phyloP scores from a whole-genome alignment of 53 echinoderm and acorn worm species.

The Antedon mediterranea region DNA sequence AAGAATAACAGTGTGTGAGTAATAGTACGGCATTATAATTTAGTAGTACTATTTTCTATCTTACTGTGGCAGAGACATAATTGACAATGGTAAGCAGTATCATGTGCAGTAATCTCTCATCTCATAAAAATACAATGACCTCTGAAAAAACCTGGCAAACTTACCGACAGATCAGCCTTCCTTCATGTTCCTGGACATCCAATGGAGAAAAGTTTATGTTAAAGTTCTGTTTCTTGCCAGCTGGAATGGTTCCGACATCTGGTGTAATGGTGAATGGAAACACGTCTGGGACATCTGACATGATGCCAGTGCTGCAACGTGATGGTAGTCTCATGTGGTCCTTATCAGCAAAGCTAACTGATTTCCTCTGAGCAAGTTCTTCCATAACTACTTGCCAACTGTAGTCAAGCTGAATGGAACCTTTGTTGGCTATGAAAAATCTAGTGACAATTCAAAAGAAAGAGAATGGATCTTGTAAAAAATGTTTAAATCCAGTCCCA shows the following conservation, averaged over 20 bases:
- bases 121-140: no score
- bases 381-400: conserved; percentile 98
- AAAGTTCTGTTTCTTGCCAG: conserved; percentile 95
- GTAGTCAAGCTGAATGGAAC: conserved; percentile 65
- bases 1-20: no score
- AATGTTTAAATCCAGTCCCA: no score
- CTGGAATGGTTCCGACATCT: conserved; percentile 53
- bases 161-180: conserved; percentile 95
- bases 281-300: conserved; percentile 31
- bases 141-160: not conserved
- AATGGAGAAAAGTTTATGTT: conserved; percentile 81
- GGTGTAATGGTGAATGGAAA: conserved; percentile 74
- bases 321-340: conserved; percentile 81
- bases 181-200: conserved; percentile 89
- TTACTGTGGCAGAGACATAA: no score
- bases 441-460: no score
- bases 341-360: conserved; percentile 93
- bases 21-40: no score
- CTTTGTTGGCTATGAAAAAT: conserved; percentile 85
- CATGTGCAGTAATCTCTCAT: no score
- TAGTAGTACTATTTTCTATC: no score
- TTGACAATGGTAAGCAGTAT: no score
- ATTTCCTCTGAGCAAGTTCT: conserved; percentile 48
- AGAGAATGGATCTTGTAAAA: no score
- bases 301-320: conserved; percentile 42